Evolutionary conservation across 1,140 invertebrate species (phyloP).

Genomic region (Paracyclopina nana): DNA sequence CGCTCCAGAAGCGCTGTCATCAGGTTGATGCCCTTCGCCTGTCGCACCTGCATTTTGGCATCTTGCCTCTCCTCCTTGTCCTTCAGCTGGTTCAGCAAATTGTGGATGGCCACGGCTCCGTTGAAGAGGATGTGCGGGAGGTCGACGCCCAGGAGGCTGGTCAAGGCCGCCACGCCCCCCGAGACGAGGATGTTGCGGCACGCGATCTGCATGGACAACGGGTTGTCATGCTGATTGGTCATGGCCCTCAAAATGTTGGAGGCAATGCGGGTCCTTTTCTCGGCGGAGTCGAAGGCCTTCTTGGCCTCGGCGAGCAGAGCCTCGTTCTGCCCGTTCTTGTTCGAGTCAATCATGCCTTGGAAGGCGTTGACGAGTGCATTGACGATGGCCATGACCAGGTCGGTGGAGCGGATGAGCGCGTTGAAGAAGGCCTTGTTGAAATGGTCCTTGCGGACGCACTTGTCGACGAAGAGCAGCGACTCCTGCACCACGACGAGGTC

Average conservation of each 20-base stretch:
- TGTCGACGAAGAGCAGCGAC: slow-evolving; percentile 1
- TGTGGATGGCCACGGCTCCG: slow-evolving; percentile 93
- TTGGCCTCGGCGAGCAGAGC: too few relatives aligned
- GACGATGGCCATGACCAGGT: not conserved
- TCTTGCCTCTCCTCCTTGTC: slow-evolving; percentile 34
- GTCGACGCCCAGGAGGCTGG: slow-evolving; percentile 77
- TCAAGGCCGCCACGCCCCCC: slow-evolving; percentile 85
- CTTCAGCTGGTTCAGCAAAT: slow-evolving; percentile 87
- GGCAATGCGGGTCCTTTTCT: not conserved
- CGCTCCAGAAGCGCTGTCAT: slow-evolving; percentile 88
- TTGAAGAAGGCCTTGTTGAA: slow-evolving; percentile 4
- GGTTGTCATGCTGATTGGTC: too few relatives aligned
- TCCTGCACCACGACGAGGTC: slow-evolving; percentile 1
- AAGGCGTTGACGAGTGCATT: not conserved
- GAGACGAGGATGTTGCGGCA: slow-evolving; percentile 92
- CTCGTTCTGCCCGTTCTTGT: too few relatives aligned
- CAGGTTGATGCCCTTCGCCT: slow-evolving; percentile 88
- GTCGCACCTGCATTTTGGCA: slow-evolving; percentile 87
- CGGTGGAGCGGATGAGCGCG: not conserved
- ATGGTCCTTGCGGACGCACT: not conserved
- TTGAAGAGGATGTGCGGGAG: slow-evolving; percentile 94
- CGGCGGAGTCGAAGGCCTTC: not conserved
- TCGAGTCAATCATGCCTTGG: not conserved
- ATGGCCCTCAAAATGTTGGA: slow-evolving; percentile 8
- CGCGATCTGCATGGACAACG: slow-evolving; percentile 25